Conservation (phyloP, 2,797 vertebrate species). For the Craterocephalus amniculus region DNA sequence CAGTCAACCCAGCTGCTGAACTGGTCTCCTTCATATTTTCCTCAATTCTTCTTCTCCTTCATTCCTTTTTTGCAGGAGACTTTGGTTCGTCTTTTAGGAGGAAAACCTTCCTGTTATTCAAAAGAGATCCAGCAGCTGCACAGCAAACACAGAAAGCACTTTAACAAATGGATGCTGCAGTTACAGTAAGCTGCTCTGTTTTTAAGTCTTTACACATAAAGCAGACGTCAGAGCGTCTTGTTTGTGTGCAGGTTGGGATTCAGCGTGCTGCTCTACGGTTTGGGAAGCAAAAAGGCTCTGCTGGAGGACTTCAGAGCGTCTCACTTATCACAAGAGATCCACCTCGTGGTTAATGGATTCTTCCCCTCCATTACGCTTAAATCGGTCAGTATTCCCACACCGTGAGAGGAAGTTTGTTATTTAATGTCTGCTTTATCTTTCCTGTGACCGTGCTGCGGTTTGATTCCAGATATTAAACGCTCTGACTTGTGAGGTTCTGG, state of each 20-base stretch:
- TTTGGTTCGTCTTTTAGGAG: slow-evolving; percentile 84
- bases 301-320: slow-evolving; percentile 91
- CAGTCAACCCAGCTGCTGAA: too few relatives aligned
- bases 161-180: slow-evolving; percentile 96
- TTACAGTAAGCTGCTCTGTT: slow-evolving; percentile 92
- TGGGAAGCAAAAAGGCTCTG: slow-evolving; percentile 93
- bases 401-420: neutral
- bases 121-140: slow-evolving; percentile 88
- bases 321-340: slow-evolving; percentile 85
- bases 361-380: slow-evolving; percentile 96
- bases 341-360: slow-evolving; percentile 96
- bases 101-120: slow-evolving; percentile 84
- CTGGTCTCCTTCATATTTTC: neutral
- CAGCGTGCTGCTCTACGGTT: slow-evolving; percentile 92
- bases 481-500: slow-evolving; percentile 90
- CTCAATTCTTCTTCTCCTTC: neutral
- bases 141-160: slow-evolving; percentile 86
- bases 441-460: neutral
- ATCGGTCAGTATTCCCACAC: slow-evolving; percentile 82
- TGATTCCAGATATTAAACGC: slow-evolving; percentile 89
- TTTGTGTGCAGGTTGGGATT: slow-evolving; percentile 87
- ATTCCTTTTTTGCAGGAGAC: slow-evolving; percentile 82
- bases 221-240: neutral
- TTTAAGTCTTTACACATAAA: neutral
- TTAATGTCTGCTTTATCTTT: neutral